phyloP scores from a whole-genome alignment of 1,140 invertebrate species.

The Trissolcus basalis region DNA sequence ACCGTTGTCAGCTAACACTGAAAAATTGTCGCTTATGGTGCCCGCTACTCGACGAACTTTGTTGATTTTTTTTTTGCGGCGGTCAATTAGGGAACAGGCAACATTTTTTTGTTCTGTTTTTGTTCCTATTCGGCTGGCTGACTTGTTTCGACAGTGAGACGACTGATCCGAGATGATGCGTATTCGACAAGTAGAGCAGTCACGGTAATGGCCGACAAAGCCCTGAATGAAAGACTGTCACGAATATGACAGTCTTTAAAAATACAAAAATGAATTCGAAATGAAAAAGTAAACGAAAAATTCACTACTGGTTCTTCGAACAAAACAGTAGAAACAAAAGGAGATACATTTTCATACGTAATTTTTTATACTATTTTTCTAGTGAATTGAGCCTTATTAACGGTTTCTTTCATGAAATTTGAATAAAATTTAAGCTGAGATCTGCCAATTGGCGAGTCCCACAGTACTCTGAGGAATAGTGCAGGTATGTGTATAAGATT shows the following conservation, averaged over 20 bases:
- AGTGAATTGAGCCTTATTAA: neutral
- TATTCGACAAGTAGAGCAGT: conserved; percentile 9
- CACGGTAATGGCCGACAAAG: conserved; percentile 19
- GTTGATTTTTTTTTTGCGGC: too few relatives aligned
- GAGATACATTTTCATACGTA: too few relatives aligned
- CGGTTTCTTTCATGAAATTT: neutral
- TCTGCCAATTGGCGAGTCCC: neutral
- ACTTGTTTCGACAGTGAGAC: neutral
- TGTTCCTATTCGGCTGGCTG: neutral
- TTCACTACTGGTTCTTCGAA: too few relatives aligned
- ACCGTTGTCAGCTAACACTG: neutral
- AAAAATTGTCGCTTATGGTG: conserved; percentile 4
- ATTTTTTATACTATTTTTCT: neutral
- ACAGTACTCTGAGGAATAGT: conserved; percentile 13
- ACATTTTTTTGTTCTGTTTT: neutral
- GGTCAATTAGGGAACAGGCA: neutral
- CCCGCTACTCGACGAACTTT: neutral
- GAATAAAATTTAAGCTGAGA: neutral
- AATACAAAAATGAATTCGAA: too few relatives aligned
- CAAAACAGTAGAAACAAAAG: too few relatives aligned
- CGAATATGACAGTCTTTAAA: neutral
- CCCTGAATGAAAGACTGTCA: conserved; percentile 1
- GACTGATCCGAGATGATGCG: too few relatives aligned
- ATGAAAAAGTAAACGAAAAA: too few relatives aligned
- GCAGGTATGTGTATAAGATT: conserved; percentile 4